Conservation (phyloP, 1,140 invertebrate species). For the Drosophila ohnishii region DNA sequence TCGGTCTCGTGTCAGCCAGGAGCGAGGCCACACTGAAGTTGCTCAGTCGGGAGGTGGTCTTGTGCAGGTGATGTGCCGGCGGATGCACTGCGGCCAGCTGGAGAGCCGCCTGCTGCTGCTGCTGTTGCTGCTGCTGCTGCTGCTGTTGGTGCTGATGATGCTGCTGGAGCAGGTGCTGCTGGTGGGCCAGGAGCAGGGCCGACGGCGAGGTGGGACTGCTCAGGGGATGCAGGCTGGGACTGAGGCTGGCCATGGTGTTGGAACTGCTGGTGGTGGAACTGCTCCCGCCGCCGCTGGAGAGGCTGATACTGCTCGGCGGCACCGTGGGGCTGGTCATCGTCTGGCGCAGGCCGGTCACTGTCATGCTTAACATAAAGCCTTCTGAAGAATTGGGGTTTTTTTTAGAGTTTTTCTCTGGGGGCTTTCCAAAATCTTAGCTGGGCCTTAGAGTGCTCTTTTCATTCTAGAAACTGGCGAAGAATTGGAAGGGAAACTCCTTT, state of each 20-base stretch:
- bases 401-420: slow-evolving; percentile 2
- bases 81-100: slow-evolving; percentile 70
- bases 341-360: slow-evolving; percentile 82
- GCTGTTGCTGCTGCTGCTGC: slow-evolving; percentile 77
- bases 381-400: slow-evolving; percentile 9
- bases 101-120: slow-evolving; percentile 63
- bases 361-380: slow-evolving; percentile 82
- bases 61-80: slow-evolving; percentile 79
- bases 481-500: neutral
- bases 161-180: slow-evolving; percentile 82
- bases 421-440: neutral
- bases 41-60: slow-evolving; percentile 85
- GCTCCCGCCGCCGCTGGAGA: slow-evolving; percentile 47
- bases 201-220: slow-evolving; percentile 83
- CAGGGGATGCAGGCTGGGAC: slow-evolving; percentile 54
- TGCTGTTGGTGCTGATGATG: slow-evolving; percentile 70
- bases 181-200: slow-evolving; percentile 84
- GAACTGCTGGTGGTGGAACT: slow-evolving; percentile 45
- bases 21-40: slow-evolving; percentile 88
- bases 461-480: slow-evolving; percentile 3
- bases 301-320: slow-evolving; percentile 71
- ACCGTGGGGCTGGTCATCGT: slow-evolving; percentile 83
- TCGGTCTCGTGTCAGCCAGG: slow-evolving; percentile 86
- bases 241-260: slow-evolving; percentile 34
- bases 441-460: neutral